Base-by-base conservation (phyloP, 35 echinoderm and acorn worm genomes). In the Apostichopus parvimensis region DNA sequence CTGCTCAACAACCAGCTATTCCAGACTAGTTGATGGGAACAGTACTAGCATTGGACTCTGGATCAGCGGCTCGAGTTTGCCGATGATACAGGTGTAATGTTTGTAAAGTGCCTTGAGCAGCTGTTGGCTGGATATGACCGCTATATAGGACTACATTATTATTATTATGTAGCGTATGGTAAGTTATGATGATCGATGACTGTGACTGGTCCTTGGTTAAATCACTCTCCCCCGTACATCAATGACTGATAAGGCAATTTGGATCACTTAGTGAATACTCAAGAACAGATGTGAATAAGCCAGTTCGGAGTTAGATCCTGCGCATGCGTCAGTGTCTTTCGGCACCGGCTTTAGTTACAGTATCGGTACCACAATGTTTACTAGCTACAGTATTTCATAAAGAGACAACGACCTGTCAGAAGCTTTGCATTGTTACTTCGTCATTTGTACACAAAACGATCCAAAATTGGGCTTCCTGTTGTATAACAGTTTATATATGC, bases 241-340 rank as follows among this genome's bases (percentile, higher is more conserved):
- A 75, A 75, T 75, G 71, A 75, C 71, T 75, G 71, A 75, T 75
- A 75, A 75, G 71, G 71, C 71, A 75, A 75, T 75, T 75, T 75
- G 71, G 71, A 75, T 75, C 71, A 75, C 71, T 75, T 22, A 75
- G 71, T 75, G 71, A 75, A 75, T 75, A 75, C 71, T 75, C 34
- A 75, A 75, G 71, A 17, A 75, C 71, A 75, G 71, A 75, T 75
- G 71, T 75, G 71, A 75, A 75, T 75, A 75, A 75, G 5, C 71
- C 71, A 75, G 14, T 75, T 22, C 21, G 71, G 71, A 75, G 71
- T 75, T 75, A 75, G 71, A 14, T 75, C 71, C 71, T 75, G 71
- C 21, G 71, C 71, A 75, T 75, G 71, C 71, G 71, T 75, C 71
- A 75, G 71, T 17, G 71, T 45, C 2, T 45, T 45, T 45, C 34